A percentile compares a stretch with the other conserved stretches of the same genome.
These are phyloP conservation scores for Oligia latruncula DNA, from an alignment of 2,888 invertebrate genomes.

Conservation along the genomic window DNA sequence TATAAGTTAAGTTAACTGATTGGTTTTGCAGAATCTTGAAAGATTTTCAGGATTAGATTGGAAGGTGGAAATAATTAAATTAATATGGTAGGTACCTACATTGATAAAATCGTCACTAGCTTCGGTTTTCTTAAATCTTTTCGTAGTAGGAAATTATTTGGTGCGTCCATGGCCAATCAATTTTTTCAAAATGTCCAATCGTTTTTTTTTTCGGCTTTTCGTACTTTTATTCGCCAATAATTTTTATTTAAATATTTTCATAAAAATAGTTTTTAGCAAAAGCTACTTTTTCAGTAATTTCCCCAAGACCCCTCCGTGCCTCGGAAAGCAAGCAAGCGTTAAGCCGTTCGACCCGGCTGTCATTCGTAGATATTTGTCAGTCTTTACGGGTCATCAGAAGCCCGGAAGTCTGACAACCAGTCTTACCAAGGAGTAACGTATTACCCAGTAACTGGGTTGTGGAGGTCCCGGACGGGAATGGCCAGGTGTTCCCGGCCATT, in stretches of 20 bases:
- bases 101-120: no score
- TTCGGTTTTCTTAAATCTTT: neutral
- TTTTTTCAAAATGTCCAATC: neutral
- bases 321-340: neutral
- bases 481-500: no score
- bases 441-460: no score
- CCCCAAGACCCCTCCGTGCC: neutral
- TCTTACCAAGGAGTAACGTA: no score
- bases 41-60: neutral
- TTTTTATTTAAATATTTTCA: neutral
- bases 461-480: no score
- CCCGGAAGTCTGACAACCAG: no score
- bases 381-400: neutral
- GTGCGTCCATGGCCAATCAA: neutral
- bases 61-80: neutral
- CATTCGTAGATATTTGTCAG: neutral
- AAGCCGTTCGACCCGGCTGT: neutral
- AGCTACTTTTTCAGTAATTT: neutral
- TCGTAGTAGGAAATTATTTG: no score
- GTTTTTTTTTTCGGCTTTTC: neutral
- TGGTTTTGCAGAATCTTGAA: neutral
- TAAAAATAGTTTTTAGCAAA: neutral
- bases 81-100: no score
- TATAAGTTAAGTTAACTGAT: conserved; percentile 4
- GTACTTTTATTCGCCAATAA: neutral